Conservation (phyloP, 2,888 invertebrate species). For the Sceliomorpha sp. region DNA sequence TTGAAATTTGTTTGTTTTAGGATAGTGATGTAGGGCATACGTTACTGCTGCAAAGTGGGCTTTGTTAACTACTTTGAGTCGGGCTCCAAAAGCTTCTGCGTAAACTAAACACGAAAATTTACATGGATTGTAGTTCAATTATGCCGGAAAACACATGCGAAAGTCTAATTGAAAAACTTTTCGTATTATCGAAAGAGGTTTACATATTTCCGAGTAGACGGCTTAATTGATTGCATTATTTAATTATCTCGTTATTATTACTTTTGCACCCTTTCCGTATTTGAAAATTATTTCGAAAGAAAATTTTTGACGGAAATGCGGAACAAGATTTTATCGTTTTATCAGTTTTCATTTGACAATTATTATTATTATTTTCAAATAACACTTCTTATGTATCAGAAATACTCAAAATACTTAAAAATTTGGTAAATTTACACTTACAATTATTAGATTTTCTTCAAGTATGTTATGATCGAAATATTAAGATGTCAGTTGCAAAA, state of each 20-base stretch:
- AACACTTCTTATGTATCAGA: too few relatives aligned
- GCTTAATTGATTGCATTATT: neutral
- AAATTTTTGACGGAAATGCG: too few relatives aligned
- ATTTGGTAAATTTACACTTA: too few relatives aligned
- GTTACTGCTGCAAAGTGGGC: conserved; percentile 48
- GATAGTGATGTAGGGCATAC: conserved; percentile 41
- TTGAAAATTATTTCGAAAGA: too few relatives aligned
- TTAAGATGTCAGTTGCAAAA: conserved; percentile 1
- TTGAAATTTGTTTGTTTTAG: conserved; percentile 50
- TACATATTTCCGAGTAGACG: conserved; percentile 19
- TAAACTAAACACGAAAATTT: conserved; percentile 49
- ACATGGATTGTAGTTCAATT: conserved; percentile 42
- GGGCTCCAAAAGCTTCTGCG: conserved; percentile 34
- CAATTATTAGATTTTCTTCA: neutral
- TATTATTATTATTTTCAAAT: too few relatives aligned
- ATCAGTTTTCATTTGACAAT: too few relatives aligned
- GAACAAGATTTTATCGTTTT: too few relatives aligned
- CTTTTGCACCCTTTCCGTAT: too few relatives aligned
- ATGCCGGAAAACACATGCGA: conserved; percentile 10
- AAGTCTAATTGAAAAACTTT: conserved; percentile 14
- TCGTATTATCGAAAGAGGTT: conserved; percentile 12
- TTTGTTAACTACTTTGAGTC: conserved; percentile 53
- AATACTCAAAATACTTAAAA: too few relatives aligned
- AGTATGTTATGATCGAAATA: neutral
- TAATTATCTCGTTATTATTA: too few relatives aligned